Evolutionary conservation across 2,113 vertebrate species (phyloP).

Genomic region (Craseonycteris thonglongyai): DNA sequence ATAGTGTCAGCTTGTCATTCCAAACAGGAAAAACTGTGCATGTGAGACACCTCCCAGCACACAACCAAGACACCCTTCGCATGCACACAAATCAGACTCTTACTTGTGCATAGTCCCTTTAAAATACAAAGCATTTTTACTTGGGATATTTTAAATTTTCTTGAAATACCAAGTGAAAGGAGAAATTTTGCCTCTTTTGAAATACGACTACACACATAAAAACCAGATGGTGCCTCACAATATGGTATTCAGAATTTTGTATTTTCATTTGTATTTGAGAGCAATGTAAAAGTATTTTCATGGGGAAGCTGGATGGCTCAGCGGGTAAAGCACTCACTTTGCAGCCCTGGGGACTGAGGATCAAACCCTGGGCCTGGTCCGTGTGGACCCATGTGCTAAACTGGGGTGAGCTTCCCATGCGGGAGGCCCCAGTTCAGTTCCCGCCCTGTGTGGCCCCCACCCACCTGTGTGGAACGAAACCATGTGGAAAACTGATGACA

Average conservation of each 20-base stretch:
- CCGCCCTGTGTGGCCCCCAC: too few species aligned
- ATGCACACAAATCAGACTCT: constrained; percentile 42
- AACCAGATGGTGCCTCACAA: not conserved
- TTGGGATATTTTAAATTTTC: constrained; percentile 48
- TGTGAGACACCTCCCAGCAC: constrained; percentile 19
- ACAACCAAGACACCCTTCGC: not conserved
- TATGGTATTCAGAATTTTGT: not conserved
- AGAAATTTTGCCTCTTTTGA: constrained; percentile 37
- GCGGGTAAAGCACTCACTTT: too few species aligned
- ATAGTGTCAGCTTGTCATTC: constrained; percentile 65
- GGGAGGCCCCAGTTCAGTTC: too few species aligned
- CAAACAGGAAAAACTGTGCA: constrained; percentile 67
- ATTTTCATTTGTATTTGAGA: constrained; percentile 25
- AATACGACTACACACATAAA: constrained; percentile 12
- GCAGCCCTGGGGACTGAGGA: too few species aligned
- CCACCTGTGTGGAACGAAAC: too few species aligned
- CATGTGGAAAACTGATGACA: too few species aligned
- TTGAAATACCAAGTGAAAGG: constrained; percentile 1
- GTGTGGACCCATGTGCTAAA: too few species aligned
- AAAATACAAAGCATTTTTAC: constrained; percentile 53
- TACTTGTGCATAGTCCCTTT: constrained; percentile 57
- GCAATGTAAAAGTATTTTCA: too few species aligned
- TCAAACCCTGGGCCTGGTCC: too few species aligned
- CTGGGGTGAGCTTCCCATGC: too few species aligned
- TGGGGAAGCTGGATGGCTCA: too few species aligned